Conservation (phyloP, 2,113 vertebrate genomes). For the Xenus cinereus region DNA sequence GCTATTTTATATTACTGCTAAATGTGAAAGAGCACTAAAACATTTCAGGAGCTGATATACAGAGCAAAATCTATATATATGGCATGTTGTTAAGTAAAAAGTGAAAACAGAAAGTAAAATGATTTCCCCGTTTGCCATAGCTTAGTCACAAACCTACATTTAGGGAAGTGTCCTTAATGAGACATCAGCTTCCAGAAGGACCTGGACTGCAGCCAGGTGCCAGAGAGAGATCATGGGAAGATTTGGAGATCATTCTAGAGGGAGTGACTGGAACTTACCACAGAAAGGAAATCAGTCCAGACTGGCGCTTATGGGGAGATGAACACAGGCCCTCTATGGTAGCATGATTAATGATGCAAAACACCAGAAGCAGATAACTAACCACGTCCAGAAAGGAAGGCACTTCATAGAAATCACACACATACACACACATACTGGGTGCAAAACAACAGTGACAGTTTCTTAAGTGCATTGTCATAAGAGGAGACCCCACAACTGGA, state of each 20-base stretch:
- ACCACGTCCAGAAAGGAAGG: background rate
- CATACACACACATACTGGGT: background rate
- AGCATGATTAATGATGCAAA: background rate
- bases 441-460: background rate
- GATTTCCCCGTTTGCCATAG: background rate
- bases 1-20: constrained; percentile 28
- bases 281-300: background rate
- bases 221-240: background rate
- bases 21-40: background rate
- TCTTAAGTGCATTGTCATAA: background rate
- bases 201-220: background rate
- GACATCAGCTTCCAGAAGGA: constrained; percentile 2
- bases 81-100: background rate
- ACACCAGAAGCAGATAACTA: background rate
- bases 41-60: background rate
- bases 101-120: background rate
- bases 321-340: background rate
- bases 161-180: background rate
- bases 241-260: background rate
- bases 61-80: background rate
- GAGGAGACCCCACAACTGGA: background rate
- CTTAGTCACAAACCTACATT: background rate
- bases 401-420: background rate
- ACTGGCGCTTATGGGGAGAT: background rate
- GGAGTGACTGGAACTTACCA: background rate